Evolutionary conservation across 2,797 vertebrate species (phyloP).

Genomic region (Melanotaenia nigrans): DNA sequence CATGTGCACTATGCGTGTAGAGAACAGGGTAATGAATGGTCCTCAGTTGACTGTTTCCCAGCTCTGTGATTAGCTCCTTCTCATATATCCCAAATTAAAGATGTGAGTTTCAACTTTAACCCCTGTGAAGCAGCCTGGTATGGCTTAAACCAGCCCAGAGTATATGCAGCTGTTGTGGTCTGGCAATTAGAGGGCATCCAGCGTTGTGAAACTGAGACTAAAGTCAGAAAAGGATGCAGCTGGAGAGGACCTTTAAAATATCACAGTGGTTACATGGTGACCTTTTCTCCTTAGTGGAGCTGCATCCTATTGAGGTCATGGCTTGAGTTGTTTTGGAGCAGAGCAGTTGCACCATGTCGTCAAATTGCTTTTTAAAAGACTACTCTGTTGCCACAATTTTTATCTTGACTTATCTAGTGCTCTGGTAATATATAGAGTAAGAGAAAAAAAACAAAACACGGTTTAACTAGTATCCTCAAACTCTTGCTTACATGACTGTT

Average conservation of each 20-base stretch:
- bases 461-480: not conserved
- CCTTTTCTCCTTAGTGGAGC: slow-evolving; percentile 8
- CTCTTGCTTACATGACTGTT: too few relatives aligned
- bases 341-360: not conserved
- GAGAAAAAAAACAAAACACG: too few relatives aligned
- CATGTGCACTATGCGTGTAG: slow-evolving; percentile 16
- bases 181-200: slow-evolving; percentile 65
- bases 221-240: slow-evolving; percentile 30
- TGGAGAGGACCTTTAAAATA: slow-evolving; percentile 45
- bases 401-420: not conserved
- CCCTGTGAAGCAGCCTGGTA: slow-evolving; percentile 43
- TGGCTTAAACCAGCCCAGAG: slow-evolving; percentile 33
- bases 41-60: slow-evolving; percentile 52
- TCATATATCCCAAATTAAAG: slow-evolving; percentile 74
- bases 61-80: slow-evolving; percentile 69
- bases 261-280: slow-evolving; percentile 4
- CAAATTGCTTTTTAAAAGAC: not conserved
- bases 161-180: slow-evolving; percentile 68
- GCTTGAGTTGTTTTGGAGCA: not conserved
- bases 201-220: slow-evolving; percentile 34
- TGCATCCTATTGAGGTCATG: not conserved
- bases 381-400: not conserved
- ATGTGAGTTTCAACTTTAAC: slow-evolving; percentile 62
- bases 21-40: slow-evolving; percentile 62
- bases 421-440: too few relatives aligned